Conservation (phyloP, 2,888 invertebrate species). For the Reticulitermes lucifugus region DNA sequence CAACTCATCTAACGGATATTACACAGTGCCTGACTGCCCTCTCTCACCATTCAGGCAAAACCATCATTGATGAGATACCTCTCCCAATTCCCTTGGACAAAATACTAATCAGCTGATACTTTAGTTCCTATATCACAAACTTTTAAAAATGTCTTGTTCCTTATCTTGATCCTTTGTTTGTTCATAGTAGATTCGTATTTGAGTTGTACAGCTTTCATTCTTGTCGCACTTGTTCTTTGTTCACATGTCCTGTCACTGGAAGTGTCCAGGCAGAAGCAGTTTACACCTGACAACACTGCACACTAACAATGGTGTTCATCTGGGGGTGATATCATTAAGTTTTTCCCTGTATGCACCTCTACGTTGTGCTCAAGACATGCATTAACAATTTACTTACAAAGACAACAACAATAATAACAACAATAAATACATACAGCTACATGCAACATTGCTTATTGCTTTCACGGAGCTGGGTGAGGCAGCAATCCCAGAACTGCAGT, state of each 20-base stretch:
- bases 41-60: neutral
- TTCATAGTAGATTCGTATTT: no score
- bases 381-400: slow-evolving; percentile 45
- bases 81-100: neutral
- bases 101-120: neutral
- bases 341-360: slow-evolving; percentile 19
- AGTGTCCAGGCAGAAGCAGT: slow-evolving; percentile 2
- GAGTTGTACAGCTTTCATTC: neutral
- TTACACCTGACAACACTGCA: neutral
- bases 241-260: slow-evolving; percentile 5
- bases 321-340: slow-evolving; percentile 19
- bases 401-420: slow-evolving; percentile 47
- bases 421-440: slow-evolving; percentile 47
- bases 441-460: slow-evolving; percentile 50
- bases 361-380: slow-evolving; percentile 44
- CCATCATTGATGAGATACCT: neutral
- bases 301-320: neutral
- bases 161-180: neutral
- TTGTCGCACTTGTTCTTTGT: neutral
- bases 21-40: neutral
- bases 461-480: slow-evolving; percentile 48
- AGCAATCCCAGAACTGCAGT: slow-evolving; percentile 44
- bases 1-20: neutral
- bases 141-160: neutral
- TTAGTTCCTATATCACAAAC: neutral